Evolutionary conservation across 2,888 invertebrate genomes (phyloP).

Genomic region (Brachylomia viminalis): DNA sequence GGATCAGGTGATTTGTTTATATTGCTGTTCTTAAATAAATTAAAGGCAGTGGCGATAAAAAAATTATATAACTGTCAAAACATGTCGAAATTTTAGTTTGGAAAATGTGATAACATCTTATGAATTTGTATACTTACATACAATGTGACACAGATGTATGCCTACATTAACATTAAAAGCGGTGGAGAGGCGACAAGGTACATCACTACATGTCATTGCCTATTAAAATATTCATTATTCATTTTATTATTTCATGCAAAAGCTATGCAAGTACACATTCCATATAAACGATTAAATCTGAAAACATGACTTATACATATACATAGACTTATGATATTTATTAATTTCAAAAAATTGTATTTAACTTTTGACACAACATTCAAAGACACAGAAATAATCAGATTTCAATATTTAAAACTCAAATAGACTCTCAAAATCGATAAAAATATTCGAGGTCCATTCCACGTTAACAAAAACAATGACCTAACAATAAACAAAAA

Average conservation of each 20-base stretch:
- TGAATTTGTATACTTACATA: slow-evolving; percentile 44
- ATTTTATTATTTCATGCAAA: slow-evolving; percentile 70
- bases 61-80: slow-evolving; percentile 36
- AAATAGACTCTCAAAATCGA: slow-evolving; percentile 79
- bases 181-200: slow-evolving; percentile 78
- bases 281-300: slow-evolving; percentile 67
- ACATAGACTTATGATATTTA: slow-evolving; percentile 53
- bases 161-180: slow-evolving; percentile 75
- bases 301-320: slow-evolving; percentile 67
- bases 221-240: slow-evolving; percentile 51
- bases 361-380: slow-evolving; percentile 64
- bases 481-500: slow-evolving; percentile 49
- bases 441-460: slow-evolving; percentile 66
- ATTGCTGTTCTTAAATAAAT: background rate
- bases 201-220: slow-evolving; percentile 69
- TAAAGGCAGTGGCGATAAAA: slow-evolving; percentile 16
- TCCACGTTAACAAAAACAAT: slow-evolving; percentile 47
- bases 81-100: slow-evolving; percentile 25
- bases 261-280: slow-evolving; percentile 73
- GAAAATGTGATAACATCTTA: slow-evolving; percentile 40
- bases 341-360: slow-evolving; percentile 45
- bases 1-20: background rate
- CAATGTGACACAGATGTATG: slow-evolving; percentile 50
- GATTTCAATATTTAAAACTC: slow-evolving; percentile 72
- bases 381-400: slow-evolving; percentile 61